These are phyloP conservation scores for Heteromyza rotundicornis DNA, from an alignment of 2,888 invertebrate genomes.

Conservation along the genomic window DNA sequence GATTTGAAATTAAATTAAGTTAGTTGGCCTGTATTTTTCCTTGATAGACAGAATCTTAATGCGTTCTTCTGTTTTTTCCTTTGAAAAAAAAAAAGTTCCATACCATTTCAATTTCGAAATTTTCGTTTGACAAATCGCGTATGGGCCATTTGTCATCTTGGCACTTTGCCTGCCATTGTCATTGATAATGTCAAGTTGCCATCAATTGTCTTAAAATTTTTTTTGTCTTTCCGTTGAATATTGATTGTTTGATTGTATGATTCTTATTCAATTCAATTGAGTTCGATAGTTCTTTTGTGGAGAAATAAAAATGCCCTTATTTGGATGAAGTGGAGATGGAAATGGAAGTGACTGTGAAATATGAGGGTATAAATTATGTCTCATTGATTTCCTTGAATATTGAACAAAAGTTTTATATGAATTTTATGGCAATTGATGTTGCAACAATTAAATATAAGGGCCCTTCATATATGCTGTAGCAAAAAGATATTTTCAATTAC, in stretches of 20 bases:
- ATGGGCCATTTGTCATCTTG: neutral
- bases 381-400: constrained; percentile 4
- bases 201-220: neutral
- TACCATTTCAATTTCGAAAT: no score
- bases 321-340: no score
- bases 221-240: neutral
- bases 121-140: no score
- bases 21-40: no score
- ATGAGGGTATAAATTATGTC: constrained; percentile 40
- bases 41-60: no score
- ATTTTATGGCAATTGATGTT: neutral
- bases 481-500: neutral
- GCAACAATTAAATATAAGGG: no score
- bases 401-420: neutral
- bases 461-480: neutral
- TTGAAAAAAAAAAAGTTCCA: no score
- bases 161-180: neutral
- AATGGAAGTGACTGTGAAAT: constrained; percentile 27
- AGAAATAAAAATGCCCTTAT: neutral
- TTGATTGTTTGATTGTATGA: constrained; percentile 2
- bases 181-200: neutral
- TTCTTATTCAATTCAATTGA: neutral
- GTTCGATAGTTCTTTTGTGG: neutral
- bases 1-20: no score
- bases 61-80: no score